Conservation (phyloP, 2,113 vertebrate species). For the Apus apus region DNA sequence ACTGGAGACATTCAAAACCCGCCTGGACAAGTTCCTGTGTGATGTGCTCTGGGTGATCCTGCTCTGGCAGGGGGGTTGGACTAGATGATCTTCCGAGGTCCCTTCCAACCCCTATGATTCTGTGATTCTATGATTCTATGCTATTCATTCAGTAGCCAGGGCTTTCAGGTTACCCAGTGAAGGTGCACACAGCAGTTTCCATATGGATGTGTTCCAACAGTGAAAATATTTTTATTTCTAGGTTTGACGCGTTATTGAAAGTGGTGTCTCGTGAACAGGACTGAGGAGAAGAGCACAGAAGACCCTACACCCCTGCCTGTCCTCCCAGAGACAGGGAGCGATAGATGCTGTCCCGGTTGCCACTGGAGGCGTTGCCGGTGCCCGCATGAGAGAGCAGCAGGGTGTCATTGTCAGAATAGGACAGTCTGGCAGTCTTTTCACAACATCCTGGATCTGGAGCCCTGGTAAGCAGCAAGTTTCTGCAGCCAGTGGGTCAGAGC, state of each 20-base stretch:
- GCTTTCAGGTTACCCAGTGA: background rate
- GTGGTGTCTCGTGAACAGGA: background rate
- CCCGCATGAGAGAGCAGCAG: accelerated
- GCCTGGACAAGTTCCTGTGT: no score
- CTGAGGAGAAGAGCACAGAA: background rate
- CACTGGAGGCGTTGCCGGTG: background rate
- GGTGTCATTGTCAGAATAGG: background rate
- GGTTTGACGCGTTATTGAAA: background rate
- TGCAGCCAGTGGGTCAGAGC: no score
- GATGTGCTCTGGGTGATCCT: no score
- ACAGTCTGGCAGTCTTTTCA: background rate
- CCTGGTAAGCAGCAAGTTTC: background rate
- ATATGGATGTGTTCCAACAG: background rate
- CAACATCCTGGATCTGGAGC: background rate
- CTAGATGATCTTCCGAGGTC: no score
- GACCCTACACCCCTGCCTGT: background rate
- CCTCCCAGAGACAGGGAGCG: no score
- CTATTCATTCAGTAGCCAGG: background rate
- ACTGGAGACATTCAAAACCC: no score
- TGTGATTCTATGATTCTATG: no score
- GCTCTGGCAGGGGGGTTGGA: no score
- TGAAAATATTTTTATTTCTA: background rate
- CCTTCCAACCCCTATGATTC: no score
- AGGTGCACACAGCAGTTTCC: background rate
- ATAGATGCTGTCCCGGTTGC: background rate